Evolutionary conservation across 2,888 invertebrate species (phyloP).

Genomic region (Brenthis ino): DNA sequence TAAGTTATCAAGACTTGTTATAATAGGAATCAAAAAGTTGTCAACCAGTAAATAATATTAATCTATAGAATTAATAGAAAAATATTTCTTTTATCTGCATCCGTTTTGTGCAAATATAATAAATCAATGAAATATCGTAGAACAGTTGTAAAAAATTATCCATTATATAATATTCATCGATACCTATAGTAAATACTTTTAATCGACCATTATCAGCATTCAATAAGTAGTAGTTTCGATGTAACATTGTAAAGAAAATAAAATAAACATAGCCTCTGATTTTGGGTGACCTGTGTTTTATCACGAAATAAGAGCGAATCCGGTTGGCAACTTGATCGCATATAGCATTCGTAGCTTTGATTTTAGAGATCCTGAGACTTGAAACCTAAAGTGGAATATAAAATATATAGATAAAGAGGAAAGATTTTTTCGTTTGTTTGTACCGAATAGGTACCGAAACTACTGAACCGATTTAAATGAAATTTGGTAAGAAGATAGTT

Average conservation of each 20-base stretch:
- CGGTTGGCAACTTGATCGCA: constrained; percentile 55
- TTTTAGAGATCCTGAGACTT: constrained; percentile 26
- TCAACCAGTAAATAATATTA: not conserved
- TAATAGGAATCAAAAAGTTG: not conserved
- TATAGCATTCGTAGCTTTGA: constrained; percentile 13
- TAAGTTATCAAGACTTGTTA: not conserved
- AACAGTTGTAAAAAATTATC: too few relatives aligned
- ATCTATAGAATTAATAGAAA: not conserved
- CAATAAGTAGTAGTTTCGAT: constrained; percentile 10
- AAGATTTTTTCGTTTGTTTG: too few relatives aligned
- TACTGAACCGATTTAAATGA: too few relatives aligned
- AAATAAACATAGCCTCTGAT: constrained; percentile 47
- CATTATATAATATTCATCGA: too few relatives aligned
- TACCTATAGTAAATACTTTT: not conserved
- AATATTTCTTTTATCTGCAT: not conserved
- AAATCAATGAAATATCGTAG: not conserved
- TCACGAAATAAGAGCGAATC: constrained; percentile 48
- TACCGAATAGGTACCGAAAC: too few relatives aligned
- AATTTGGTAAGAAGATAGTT: too few relatives aligned
- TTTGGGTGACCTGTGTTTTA: constrained; percentile 57
- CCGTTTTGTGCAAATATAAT: not conserved
- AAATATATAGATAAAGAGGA: too few relatives aligned
- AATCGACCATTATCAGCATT: not conserved
- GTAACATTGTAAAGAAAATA: constrained; percentile 34
- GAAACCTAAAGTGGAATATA: constrained; percentile 5